Evolutionary conservation across 2,797 vertebrate species (phyloP), one percentile per base, ranked within the genome.

Genomic region (Cichlasoma orientale): DNA sequence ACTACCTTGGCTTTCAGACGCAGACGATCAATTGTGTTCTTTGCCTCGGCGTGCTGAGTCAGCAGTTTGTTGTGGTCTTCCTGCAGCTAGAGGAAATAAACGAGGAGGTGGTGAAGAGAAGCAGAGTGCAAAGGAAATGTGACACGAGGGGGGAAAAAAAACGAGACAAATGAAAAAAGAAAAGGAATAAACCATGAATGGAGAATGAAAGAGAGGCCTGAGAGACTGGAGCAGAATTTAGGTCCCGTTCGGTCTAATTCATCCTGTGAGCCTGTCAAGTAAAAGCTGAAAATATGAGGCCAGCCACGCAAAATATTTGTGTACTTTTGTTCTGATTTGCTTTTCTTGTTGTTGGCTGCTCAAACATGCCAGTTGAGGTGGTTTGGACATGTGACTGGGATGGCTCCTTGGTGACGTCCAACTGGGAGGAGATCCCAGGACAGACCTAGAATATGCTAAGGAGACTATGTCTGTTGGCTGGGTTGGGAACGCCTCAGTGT

Each of bases 21-120:
- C 79, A 99, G 95, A 56, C 96, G 96, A 94, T 99, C 98, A 10
- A 99, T 99, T 82, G 98, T 99, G 91, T 99, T 99, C 87, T 98
- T 96, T 0, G 97, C 97, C 85, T 98, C 98, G 0, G 98, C 98
- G 0, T 97, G 96, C 91, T 98, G 98, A 72, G 96, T 98, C 90
- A 99, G 95, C 89, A 99, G 96, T 83, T 90, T 97, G 93, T 95
- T 96, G 88, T 99, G 96, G 84, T 98, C 96, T 6, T 99, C 97
- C 98, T 99, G 84, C 72, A 90, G 61, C 0, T 11, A 27, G n/a
- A 75, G 54, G 56, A 78, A 66, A 83, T n/a, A n/a, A 27, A 54
- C 44, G 14, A 21, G 69, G 71, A 56, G 19, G 16, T 69, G 33
- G 27, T 23, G 27, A 33, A 31, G 25, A 68, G 44, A 50, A 68